A percentile compares a stretch with the other conserved stretches of the same genome.
phyloP scores from a whole-genome alignment of 2,113 vertebrate species.

The Equus quagga region DNA sequence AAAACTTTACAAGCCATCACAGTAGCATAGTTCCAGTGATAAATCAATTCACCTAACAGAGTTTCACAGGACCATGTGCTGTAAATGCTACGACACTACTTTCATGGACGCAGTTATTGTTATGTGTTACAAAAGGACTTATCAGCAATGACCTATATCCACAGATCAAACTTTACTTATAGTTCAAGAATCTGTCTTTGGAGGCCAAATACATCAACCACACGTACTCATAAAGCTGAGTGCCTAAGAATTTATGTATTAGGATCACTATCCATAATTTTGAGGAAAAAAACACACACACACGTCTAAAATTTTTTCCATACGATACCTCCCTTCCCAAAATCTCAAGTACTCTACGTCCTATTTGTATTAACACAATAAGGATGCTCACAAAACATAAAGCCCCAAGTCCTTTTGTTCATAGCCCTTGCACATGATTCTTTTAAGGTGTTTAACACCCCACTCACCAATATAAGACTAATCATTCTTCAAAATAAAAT shows the following conservation, averaged over 20 bases:
- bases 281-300: background rate
- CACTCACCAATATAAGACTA: conserved; percentile 19
- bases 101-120: conserved; percentile 35
- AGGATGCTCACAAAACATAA: background rate
- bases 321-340: background rate
- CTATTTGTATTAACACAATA: background rate
- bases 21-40: conserved; percentile 31
- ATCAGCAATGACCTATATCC: conserved; percentile 28
- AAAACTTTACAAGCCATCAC: conserved; percentile 22
- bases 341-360: conserved; percentile 1
- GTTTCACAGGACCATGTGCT: conserved; percentile 35
- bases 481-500: conserved; percentile 34
- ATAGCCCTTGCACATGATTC: background rate
- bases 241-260: background rate
- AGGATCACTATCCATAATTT: background rate
- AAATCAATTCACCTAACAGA: conserved; percentile 70
- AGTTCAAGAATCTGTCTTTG: conserved; percentile 62
- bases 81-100: conserved; percentile 47
- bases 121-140: conserved; percentile 59
- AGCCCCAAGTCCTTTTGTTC: conserved; percentile 48
- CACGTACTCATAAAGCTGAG: background rate
- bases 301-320: conserved; percentile 46
- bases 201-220: conserved; percentile 34
- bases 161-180: conserved; percentile 58
- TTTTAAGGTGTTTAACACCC: background rate